Percentiles rank a stretch among this genome's conserved stretches.
Evolutionary conservation across 2,797 vertebrate species (phyloP).

Genomic region (Lagodon rhomboides): DNA sequence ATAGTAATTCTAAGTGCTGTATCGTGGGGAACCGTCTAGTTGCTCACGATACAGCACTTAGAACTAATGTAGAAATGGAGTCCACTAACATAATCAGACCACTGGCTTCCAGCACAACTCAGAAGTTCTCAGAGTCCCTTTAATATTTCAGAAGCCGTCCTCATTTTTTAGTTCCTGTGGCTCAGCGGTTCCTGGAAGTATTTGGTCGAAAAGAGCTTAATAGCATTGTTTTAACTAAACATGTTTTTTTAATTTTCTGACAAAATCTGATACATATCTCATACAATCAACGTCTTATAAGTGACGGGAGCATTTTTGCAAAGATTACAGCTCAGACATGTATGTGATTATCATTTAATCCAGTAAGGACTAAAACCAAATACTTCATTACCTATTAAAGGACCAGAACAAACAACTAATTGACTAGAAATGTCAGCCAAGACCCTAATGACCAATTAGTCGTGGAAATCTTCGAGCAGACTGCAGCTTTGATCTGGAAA

Average conservation of each 20-base stretch:
- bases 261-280: not conserved
- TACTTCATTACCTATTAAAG: not conserved
- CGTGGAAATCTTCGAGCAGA: not conserved
- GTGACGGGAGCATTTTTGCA: not conserved
- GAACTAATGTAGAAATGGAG: too few species aligned
- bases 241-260: not conserved
- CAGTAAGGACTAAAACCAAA: slow-evolving; percentile 3
- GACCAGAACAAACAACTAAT: not conserved
- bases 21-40: too few species aligned
- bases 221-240: not conserved
- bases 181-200: too few species aligned
- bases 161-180: too few species aligned
- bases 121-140: too few species aligned
- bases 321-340: not conserved
- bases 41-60: too few species aligned
- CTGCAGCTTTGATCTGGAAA: slow-evolving; percentile 1
- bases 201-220: too few species aligned
- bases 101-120: too few species aligned
- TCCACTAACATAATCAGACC: too few species aligned
- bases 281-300: not conserved
- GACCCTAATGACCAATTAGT: not conserved
- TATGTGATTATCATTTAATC: not conserved
- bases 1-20: too few species aligned
- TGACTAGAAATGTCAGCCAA: not conserved
- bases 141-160: too few species aligned